Percentiles rank a stretch among this genome's conserved stretches.
Conservation (phyloP, 2,113 vertebrate genomes). For the Struthio camelus region DNA sequence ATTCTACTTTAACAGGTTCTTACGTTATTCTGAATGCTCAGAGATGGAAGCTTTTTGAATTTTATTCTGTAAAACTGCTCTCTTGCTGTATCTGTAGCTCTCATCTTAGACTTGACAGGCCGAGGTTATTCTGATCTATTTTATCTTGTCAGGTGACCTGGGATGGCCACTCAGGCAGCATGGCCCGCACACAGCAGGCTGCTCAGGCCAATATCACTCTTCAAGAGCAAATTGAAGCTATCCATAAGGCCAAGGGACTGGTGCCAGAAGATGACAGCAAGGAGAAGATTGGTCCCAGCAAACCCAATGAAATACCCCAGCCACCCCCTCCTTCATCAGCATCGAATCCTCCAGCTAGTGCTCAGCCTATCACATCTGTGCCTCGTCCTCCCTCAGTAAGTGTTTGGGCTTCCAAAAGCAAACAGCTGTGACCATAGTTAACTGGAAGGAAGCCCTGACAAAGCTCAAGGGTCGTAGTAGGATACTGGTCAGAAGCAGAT, state of each 20-base stretch:
- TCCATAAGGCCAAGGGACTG: slow-evolving; percentile 98
- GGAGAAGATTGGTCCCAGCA: slow-evolving; percentile 98
- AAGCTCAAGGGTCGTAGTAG: background rate
- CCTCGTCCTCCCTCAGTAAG: slow-evolving; percentile 81
- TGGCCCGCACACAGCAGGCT: slow-evolving; percentile 98
- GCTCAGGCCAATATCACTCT: slow-evolving; percentile 99
- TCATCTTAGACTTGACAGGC: fast-evolving
- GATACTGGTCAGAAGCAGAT: background rate
- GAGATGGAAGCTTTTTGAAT: too few relatives aligned
- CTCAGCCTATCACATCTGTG: slow-evolving; percentile 77
- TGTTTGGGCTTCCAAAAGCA: background rate
- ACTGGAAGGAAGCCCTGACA: background rate
- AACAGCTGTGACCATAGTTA: background rate
- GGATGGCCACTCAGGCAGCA: slow-evolving; percentile 98
- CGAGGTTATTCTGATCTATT: background rate
- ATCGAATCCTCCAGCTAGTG: slow-evolving; percentile 81
- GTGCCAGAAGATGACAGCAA: slow-evolving; percentile 96
- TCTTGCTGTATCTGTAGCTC: background rate
- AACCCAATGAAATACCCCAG: slow-evolving; percentile 88
- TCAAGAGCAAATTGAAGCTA: slow-evolving; percentile 98
- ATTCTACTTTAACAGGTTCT: background rate
- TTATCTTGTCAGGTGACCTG: slow-evolving; percentile 87
- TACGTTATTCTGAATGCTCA: background rate
- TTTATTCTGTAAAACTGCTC: background rate
- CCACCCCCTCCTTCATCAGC: slow-evolving; percentile 78